These are phyloP conservation scores for Drosophila koepferae DNA, from an alignment of 2,888 invertebrate species.

Conservation along the genomic window DNA sequence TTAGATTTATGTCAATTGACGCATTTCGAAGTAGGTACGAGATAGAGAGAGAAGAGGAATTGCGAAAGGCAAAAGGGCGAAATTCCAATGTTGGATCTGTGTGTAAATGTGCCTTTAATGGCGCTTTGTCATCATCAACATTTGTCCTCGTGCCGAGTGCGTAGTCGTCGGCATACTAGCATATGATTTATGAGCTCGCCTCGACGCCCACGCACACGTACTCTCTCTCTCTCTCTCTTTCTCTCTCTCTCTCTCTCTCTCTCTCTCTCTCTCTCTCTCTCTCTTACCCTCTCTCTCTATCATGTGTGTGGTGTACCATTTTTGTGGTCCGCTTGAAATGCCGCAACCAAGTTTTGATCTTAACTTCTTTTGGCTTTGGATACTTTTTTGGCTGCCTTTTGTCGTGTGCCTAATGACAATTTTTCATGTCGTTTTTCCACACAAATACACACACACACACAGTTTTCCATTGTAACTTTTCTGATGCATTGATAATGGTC, in stretches of 20 bases:
- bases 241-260: conserved; percentile 4
- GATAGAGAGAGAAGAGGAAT: background rate
- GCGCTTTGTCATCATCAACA: conserved; percentile 83
- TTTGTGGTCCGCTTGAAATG: conserved; percentile 30
- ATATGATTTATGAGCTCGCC: conserved; percentile 71
- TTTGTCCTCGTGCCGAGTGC: conserved; percentile 77
- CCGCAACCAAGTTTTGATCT: conserved; percentile 60
- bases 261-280: conserved; percentile 7
- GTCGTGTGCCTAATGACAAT: conserved; percentile 70
- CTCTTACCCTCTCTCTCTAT: conserved; percentile 9
- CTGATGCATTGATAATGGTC: conserved; percentile 65
- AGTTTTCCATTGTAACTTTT: conserved; percentile 32
- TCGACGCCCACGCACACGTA: conserved; percentile 50
- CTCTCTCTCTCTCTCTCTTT: conserved; percentile 3
- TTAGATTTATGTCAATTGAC: conserved; percentile 75
- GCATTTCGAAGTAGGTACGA: conserved; percentile 55
- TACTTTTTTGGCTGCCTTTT: conserved; percentile 37
- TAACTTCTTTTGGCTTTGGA: conserved; percentile 27
- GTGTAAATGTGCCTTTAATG: conserved; percentile 82
- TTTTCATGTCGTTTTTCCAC: conserved; percentile 63
- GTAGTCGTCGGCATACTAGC: conserved; percentile 60
- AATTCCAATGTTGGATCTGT: conserved; percentile 41
- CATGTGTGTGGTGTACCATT: conserved; percentile 36
- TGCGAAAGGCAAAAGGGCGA: background rate
- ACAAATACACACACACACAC: background rate